These are phyloP conservation scores for Hydrolagus colliei DNA, from an alignment of 2,797 vertebrate genomes.

Conservation along the genomic window DNA sequence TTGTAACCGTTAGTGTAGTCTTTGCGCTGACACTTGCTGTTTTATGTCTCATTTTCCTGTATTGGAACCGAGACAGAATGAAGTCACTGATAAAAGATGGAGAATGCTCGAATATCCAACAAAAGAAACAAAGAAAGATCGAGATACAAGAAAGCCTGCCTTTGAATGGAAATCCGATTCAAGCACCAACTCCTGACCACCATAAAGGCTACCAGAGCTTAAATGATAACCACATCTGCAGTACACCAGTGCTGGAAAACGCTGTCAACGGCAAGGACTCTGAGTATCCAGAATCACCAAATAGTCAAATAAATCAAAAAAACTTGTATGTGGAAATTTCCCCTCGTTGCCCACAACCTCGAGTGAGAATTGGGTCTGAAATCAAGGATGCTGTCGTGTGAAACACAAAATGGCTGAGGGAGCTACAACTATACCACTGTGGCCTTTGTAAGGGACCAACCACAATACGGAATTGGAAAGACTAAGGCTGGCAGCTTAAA, in stretches of 20 bases:
- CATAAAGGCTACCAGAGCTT: slow-evolving; percentile 93
- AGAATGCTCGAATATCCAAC: slow-evolving; percentile 66
- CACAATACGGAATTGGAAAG: not conserved
- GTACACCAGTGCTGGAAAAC: slow-evolving; percentile 68
- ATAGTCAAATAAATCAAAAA: slow-evolving; percentile 70
- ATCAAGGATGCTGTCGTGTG: slow-evolving; percentile 95
- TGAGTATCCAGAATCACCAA: slow-evolving; percentile 66
- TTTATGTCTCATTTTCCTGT: slow-evolving; percentile 71
- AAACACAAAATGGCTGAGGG: slow-evolving; percentile 37
- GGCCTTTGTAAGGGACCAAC: slow-evolving; percentile 14
- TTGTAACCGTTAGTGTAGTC: slow-evolving; percentile 78
- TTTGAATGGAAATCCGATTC: slow-evolving; percentile 70
- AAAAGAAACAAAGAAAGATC: slow-evolving; percentile 65
- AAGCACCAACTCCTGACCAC: slow-evolving; percentile 53
- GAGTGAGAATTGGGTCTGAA: slow-evolving; percentile 89
- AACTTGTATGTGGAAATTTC: slow-evolving; percentile 84
- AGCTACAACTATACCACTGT: not conserved
- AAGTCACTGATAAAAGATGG: slow-evolving; percentile 82
- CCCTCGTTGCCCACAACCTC: slow-evolving; percentile 71
- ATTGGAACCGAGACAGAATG: slow-evolving; percentile 73
- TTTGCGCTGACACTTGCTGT: slow-evolving; percentile 65
- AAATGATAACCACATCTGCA: slow-evolving; percentile 76
- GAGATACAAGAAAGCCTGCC: slow-evolving; percentile 75
- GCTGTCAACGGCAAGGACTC: slow-evolving; percentile 66
- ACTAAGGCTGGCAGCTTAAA: slow-evolving; percentile 6